These are phyloP conservation scores for Phymatocera aterrima DNA, from an alignment of 2,888 invertebrate species.

Conservation along the genomic window DNA sequence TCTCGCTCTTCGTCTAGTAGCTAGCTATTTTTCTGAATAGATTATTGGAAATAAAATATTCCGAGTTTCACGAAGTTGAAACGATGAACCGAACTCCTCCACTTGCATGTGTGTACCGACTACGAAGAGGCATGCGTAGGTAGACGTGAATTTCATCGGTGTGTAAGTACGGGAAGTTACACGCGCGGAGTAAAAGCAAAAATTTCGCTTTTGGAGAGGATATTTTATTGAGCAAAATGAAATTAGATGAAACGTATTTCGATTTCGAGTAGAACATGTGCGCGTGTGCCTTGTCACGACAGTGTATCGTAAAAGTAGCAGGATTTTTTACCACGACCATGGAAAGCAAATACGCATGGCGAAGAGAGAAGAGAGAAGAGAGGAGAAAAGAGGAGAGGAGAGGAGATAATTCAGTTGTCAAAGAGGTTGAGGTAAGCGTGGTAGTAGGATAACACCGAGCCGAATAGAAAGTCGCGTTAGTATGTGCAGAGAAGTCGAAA, in stretches of 20 bases:
- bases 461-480: slow-evolving; percentile 34
- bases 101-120: not conserved
- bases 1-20: not conserved
- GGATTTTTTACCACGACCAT: slow-evolving; percentile 15
- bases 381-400: no score
- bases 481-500: slow-evolving; percentile 36
- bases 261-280: not conserved
- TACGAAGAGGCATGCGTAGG: no score
- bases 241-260: not conserved
- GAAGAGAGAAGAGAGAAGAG: no score
- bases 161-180: not conserved
- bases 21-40: no score
- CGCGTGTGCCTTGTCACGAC: not conserved
- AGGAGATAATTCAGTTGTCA: slow-evolving; percentile 38
- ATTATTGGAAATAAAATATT: no score
- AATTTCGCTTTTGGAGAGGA: slow-evolving; percentile 15
- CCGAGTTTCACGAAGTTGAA: no score
- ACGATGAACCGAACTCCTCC: no score
- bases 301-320: not conserved
- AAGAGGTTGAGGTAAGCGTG: slow-evolving; percentile 40
- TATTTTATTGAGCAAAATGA: not conserved
- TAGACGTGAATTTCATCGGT: no score
- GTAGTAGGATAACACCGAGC: slow-evolving; percentile 27
- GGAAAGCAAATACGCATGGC: slow-evolving; percentile 37
- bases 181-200: not conserved